Conservation (phyloP, 2,888 invertebrate genomes). For the Zeuzera pyrina region DNA sequence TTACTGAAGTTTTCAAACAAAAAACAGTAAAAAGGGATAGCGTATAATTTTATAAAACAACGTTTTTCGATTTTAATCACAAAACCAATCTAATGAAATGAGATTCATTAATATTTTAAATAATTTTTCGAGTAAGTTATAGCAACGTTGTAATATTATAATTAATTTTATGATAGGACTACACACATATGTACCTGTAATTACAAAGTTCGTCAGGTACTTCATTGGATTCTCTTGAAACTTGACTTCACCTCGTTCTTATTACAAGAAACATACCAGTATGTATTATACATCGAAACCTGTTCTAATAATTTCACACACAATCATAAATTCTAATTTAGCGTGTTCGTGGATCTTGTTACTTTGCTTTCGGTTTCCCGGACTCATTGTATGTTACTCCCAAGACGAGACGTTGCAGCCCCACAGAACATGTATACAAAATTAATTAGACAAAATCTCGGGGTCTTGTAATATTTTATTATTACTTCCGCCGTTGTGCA, state of each 20-base stretch:
- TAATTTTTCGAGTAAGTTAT: no score
- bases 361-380: slow-evolving; percentile 56
- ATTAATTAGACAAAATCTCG: slow-evolving; percentile 71
- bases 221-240: slow-evolving; percentile 35
- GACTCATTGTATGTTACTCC: slow-evolving; percentile 65
- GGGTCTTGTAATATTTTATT: slow-evolving; percentile 69
- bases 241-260: slow-evolving; percentile 37
- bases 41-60: no score
- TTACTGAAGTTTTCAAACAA: no score
- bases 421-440: slow-evolving; percentile 62
- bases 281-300: slow-evolving; percentile 38
- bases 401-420: slow-evolving; percentile 68
- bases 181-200: slow-evolving; percentile 15
- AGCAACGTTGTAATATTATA: no score
- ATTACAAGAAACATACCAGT: slow-evolving; percentile 42
- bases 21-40: no score
- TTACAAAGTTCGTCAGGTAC: slow-evolving; percentile 44
- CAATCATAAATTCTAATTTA: slow-evolving; percentile 73
- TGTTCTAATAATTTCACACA: slow-evolving; percentile 67
- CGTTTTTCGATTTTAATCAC: no score
- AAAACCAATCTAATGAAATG: no score
- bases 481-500: slow-evolving; percentile 60
- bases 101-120: no score
- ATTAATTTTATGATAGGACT: no score
- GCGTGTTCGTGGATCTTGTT: slow-evolving; percentile 62